phyloP scores from a whole-genome alignment of 2,888 invertebrate species.

The Campoletis raptor region DNA sequence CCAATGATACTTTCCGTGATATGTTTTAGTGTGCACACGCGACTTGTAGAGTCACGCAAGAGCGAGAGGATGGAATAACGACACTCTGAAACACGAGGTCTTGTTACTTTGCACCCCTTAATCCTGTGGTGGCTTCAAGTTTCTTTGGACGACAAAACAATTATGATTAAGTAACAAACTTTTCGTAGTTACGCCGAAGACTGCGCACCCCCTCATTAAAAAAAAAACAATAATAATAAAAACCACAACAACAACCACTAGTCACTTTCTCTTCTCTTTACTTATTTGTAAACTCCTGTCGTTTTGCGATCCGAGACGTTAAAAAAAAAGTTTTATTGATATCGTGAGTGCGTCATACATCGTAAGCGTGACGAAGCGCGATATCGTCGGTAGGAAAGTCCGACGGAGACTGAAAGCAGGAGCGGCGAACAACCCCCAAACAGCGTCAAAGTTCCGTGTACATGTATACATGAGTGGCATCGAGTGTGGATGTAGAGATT shows the following conservation, averaged over 20 bases:
- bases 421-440: constrained; percentile 65
- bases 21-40: neutral
- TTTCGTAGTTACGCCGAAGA: neutral
- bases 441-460: constrained; percentile 31
- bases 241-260: neutral
- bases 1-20: neutral
- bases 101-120: neutral
- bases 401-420: constrained; percentile 67
- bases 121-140: neutral
- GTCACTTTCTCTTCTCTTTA: neutral
- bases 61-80: neutral
- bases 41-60: neutral
- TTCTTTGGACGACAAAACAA: neutral
- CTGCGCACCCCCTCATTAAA: neutral
- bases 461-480: constrained; percentile 8
- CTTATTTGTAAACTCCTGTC: neutral
- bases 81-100: neutral
- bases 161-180: neutral
- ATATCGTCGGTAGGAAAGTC: constrained; percentile 60
- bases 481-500: constrained; percentile 6
- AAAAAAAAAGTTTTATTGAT: neutral
- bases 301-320: neutral
- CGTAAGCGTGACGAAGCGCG: constrained; percentile 45
- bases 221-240: no score
- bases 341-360: constrained; percentile 21